These are phyloP conservation scores for Australoheros scitulus DNA, from an alignment of 2,113 vertebrate species.

Conservation along the genomic window DNA sequence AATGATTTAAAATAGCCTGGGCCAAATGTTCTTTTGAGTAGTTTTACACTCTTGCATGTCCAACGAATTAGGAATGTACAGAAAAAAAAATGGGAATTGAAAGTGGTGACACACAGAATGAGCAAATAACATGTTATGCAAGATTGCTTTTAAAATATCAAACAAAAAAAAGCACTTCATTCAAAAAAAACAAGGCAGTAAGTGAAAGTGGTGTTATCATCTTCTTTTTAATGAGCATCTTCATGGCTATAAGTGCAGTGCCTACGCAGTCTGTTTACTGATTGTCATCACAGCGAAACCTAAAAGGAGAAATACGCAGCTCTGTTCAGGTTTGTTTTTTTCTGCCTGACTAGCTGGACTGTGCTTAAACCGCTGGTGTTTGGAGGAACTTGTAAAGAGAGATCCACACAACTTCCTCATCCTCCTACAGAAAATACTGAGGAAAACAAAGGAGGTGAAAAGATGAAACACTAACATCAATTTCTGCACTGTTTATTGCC, in stretches of 20 bases:
- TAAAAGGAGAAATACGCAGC: constrained; percentile 42
- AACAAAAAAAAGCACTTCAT: background rate
- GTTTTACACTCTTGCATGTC: background rate
- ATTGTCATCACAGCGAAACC: constrained; percentile 14
- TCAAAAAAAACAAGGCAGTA: background rate
- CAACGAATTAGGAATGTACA: background rate
- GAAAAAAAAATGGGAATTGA: constrained; percentile 52
- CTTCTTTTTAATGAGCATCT: background rate
- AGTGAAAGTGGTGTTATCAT: background rate
- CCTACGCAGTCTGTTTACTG: background rate
- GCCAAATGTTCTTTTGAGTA: background rate
- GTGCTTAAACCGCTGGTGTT: constrained; percentile 95
- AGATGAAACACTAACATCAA: background rate
- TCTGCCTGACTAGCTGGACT: constrained; percentile 82
- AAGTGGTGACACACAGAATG: constrained; percentile 38
- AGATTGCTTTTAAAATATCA: background rate
- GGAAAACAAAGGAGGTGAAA: constrained; percentile 87
- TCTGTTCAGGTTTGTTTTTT: background rate
- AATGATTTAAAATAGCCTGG: background rate
- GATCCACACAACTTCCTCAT: constrained; percentile 90
- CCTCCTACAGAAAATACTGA: constrained; percentile 90
- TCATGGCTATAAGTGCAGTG: background rate
- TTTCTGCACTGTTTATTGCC: background rate
- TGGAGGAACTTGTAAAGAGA: constrained; percentile 93
- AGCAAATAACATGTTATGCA: background rate